phyloP scores from a whole-genome alignment of 2,888 invertebrate genomes.

The Parascotia fuliginaria region DNA sequence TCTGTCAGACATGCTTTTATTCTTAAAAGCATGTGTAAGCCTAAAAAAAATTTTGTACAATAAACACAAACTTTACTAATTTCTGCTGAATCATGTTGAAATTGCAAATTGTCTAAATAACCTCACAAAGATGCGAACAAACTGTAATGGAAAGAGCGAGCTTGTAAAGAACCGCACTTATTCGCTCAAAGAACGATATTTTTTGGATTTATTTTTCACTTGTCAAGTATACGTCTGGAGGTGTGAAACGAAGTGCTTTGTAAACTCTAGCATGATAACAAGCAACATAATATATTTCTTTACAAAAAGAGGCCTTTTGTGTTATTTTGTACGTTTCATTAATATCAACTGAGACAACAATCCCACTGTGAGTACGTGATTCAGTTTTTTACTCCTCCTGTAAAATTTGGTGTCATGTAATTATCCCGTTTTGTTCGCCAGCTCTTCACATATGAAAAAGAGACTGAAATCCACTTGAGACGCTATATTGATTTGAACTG shows the following conservation, averaged over 20 bases:
- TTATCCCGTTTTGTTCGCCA: too few relatives aligned
- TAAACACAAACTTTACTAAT: too few relatives aligned
- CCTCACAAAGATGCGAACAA: conserved; percentile 30
- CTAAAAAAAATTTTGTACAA: too few relatives aligned
- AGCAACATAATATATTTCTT: background rate
- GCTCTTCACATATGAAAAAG: too few relatives aligned
- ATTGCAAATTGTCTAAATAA: conserved; percentile 57
- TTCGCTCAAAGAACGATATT: conserved; percentile 34
- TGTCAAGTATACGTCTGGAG: conserved; percentile 12
- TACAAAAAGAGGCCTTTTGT: background rate
- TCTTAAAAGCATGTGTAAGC: too few relatives aligned
- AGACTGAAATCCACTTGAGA: too few relatives aligned
- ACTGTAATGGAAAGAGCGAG: conserved; percentile 36
- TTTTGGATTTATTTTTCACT: conserved; percentile 31
- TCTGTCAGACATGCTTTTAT: too few relatives aligned
- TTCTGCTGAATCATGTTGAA: conserved; percentile 32
- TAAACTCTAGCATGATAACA: conserved; percentile 1
- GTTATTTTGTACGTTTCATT: background rate
- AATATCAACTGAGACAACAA: background rate
- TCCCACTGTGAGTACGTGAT: too few relatives aligned
- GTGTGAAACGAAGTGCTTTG: conserved; percentile 3
- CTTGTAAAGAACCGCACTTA: conserved; percentile 33
- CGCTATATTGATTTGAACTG: too few relatives aligned
- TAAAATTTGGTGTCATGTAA: too few relatives aligned
- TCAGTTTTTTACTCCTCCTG: too few relatives aligned